Evolutionary conservation across 2,797 vertebrate genomes (phyloP), one percentile per base, ranked within the genome.

Genomic region (Dipus sagitta): DNA sequence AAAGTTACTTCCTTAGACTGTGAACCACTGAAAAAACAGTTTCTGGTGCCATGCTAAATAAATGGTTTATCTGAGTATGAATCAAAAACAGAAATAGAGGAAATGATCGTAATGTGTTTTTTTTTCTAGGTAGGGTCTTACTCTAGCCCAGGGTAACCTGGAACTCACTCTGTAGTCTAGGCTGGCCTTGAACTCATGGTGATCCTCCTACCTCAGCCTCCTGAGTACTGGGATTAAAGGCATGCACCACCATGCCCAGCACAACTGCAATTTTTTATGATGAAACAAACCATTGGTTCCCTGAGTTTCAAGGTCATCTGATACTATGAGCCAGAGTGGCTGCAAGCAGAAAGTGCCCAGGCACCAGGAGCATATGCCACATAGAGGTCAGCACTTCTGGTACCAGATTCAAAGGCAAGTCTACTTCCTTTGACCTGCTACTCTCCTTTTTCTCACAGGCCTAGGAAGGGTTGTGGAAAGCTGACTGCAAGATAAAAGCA

Each of bases 341-440:
- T 80, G 81, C 82, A 96, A 78, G 47, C 72, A 94, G 96, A 92
- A 96, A 95, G 74, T 91, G 96, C 95, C 95, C 93, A 97, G 93
- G 95, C 96, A 96, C 86, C 74, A 9, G 23, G 72, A 94, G n/a
- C 58, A 6, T 5, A 64, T 58, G 77, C 75, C 71, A 84, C 88
- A 54, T 6, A 26, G 11, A 17, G 0, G 70, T 93, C 96, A 97
- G 96, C 96, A 96, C 75, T 96, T 95, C 58, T 94, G 38, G 32
- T 77, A 94, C 78, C 89, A 97, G 90, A 94, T 70, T 90, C 91
- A 82, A 90, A 96, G 92, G 90, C 88, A 86, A 95, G 85, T 28
- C 2, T 68, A 58, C 89, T 95, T 95, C 91, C 91, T 89, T 28
- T 91, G 91, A 93, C 93, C 94, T 82, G 82, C 28, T 24, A 78